Conservation (phyloP, 2,888 invertebrate genomes). For the Drosophila austrosaltans region DNA sequence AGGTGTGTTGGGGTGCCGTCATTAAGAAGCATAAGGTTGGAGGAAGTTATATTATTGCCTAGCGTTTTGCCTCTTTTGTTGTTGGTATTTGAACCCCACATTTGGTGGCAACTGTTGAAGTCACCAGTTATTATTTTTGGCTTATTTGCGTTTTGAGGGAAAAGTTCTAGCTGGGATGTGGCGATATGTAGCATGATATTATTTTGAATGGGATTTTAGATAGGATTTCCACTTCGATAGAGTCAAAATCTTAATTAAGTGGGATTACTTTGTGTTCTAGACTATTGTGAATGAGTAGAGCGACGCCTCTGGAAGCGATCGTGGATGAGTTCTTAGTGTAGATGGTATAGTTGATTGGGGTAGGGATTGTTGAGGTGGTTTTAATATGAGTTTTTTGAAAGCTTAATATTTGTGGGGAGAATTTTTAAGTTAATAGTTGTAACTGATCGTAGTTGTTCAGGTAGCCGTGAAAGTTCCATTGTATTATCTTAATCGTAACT, state of each 20-base stretch:
- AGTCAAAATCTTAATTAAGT: constrained; percentile 3
- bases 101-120: background rate
- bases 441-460: constrained; percentile 2
- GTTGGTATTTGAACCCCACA: constrained; percentile 4
- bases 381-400: background rate
- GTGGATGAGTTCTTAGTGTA: background rate
- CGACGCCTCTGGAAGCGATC: background rate
- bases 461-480: constrained; percentile 7
- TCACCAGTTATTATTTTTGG: constrained; percentile 2
- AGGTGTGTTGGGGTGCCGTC: constrained; percentile 17
- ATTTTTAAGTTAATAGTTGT: constrained; percentile 10
- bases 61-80: constrained; percentile 14
- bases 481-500: constrained; percentile 4
- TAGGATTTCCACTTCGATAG: background rate
- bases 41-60: constrained; percentile 3
- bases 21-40: constrained; percentile 11
- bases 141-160: background rate
- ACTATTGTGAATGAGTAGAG: constrained; percentile 4
- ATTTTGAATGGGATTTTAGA: constrained; percentile 9
- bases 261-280: background rate
- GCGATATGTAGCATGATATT: background rate
- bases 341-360: background rate
- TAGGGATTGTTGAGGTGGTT: background rate
- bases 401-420: constrained; percentile 2
- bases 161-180: constrained; percentile 1